phyloP scores from a whole-genome alignment of 2,888 invertebrate species.

The Dolichomitus sp. region DNA sequence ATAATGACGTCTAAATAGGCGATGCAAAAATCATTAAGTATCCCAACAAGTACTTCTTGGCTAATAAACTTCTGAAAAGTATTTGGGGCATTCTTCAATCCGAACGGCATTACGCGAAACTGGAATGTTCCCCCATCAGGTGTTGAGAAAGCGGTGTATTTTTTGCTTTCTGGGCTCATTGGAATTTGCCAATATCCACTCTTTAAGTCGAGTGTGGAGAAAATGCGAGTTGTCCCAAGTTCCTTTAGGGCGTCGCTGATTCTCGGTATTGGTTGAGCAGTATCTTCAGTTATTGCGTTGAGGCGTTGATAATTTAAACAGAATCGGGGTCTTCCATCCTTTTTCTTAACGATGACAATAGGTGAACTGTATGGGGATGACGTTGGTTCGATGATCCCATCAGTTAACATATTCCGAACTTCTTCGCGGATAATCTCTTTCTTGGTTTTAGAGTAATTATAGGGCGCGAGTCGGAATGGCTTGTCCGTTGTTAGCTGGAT shows the following conservation, averaged over 20 bases:
- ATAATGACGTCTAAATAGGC: no score
- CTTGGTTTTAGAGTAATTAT: not conserved
- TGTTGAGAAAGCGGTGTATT: no score
- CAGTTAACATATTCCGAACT: not conserved
- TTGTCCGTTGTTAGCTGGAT: not conserved
- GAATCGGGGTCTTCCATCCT: conserved; percentile 49
- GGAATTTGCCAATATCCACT: no score
- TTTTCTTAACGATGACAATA: conserved; percentile 23
- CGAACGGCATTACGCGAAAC: no score
- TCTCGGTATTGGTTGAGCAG: conserved; percentile 68
- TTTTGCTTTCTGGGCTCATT: no score
- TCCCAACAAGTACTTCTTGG: no score
- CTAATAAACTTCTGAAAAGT: no score
- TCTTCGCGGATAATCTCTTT: not conserved
- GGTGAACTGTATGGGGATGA: conserved; percentile 20
- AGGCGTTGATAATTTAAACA: conserved; percentile 63
- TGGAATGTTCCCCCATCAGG: no score
- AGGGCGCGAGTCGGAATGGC: not conserved
- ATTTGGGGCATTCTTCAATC: no score
- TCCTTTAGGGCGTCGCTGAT: conserved; percentile 70
- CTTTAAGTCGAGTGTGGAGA: conserved; percentile 73
- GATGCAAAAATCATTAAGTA: no score
- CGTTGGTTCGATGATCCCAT: conserved; percentile 29
- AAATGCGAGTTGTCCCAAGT: conserved; percentile 72
- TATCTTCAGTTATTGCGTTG: conserved; percentile 67